phyloP scores from a whole-genome alignment of 2,797 vertebrate species.

The Enteromius treurensis region DNA sequence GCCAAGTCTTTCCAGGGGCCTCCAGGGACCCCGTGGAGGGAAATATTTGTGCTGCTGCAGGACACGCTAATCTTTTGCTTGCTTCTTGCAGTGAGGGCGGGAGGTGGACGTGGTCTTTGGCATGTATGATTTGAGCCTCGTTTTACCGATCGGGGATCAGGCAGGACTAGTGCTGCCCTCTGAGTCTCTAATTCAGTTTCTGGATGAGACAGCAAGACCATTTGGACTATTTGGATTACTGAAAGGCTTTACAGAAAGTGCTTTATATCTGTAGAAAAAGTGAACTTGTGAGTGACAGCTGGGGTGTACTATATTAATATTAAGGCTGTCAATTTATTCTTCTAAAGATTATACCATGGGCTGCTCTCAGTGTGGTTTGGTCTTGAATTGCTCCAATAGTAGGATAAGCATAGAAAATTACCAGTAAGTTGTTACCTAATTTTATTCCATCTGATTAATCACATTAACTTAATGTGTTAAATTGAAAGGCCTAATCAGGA shows the following conservation, averaged over 20 bases:
- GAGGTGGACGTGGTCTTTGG: conserved; percentile 21
- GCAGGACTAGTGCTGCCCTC: conserved; percentile 8
- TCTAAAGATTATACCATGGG: background rate
- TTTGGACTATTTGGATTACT: conserved; percentile 35
- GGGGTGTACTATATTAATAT: background rate
- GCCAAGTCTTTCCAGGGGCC: conserved; percentile 25
- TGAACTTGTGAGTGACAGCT: conserved; percentile 13
- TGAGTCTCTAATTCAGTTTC: conserved; percentile 41
- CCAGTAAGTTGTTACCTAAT: background rate
- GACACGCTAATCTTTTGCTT: conserved; percentile 44
- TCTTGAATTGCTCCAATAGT: background rate
- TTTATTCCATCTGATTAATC: background rate
- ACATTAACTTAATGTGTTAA: background rate
- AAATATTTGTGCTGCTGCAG: conserved; percentile 46
- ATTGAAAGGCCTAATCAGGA: background rate
- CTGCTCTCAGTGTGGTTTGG: background rate
- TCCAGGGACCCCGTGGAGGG: conserved; percentile 36
- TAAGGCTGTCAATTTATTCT: background rate
- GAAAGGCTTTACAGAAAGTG: conserved; percentile 3
- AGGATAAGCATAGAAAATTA: background rate
- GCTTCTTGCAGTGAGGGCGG: conserved; percentile 20
- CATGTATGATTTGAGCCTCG: conserved; percentile 32
- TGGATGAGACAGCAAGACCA: conserved; percentile 23
- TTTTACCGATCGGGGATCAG: conserved; percentile 26
- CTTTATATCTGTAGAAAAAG: background rate